Conservation (phyloP, 2,888 invertebrate genomes). For the Eucera pruinosa region DNA sequence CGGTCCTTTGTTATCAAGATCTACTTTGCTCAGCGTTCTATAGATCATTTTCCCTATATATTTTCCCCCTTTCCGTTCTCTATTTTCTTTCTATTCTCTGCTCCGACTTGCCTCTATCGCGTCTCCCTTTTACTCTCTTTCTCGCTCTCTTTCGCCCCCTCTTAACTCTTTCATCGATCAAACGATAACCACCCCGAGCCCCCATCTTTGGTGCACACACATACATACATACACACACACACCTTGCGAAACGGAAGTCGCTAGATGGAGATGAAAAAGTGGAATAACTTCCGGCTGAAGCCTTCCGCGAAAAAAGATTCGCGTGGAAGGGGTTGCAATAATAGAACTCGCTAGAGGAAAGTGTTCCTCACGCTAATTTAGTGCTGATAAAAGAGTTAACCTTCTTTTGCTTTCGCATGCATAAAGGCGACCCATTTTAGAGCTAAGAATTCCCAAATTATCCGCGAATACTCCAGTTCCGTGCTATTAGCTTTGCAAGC, state of each 20-base stretch:
- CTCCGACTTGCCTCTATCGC: conserved; percentile 40
- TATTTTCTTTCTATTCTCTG: conserved; percentile 55
- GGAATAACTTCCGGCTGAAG: conserved; percentile 50
- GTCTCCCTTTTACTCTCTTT: conserved; percentile 15
- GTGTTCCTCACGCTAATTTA: conserved; percentile 43
- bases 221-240: not conserved
- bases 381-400: not conserved
- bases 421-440: too few species aligned
- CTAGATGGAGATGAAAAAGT: conserved; percentile 54
- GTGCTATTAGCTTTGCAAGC: too few species aligned
- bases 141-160: conserved; percentile 16
- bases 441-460: too few species aligned
- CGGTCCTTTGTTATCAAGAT: conserved; percentile 53
- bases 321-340: not conserved
- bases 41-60: conserved; percentile 64
- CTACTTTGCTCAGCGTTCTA: conserved; percentile 57
- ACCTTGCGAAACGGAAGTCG: conserved; percentile 44
- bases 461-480: too few species aligned
- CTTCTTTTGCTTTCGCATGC: too few species aligned
- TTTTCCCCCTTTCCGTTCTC: conserved; percentile 61
- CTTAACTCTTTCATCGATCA: conserved; percentile 67
- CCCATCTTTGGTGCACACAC: not conserved
- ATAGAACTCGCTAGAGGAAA: conserved; percentile 10
- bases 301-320: conserved; percentile 3
- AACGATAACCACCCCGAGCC: conserved; percentile 61